Conservation (phyloP, 2,888 invertebrate genomes). For the Lymantria dispar region DNA sequence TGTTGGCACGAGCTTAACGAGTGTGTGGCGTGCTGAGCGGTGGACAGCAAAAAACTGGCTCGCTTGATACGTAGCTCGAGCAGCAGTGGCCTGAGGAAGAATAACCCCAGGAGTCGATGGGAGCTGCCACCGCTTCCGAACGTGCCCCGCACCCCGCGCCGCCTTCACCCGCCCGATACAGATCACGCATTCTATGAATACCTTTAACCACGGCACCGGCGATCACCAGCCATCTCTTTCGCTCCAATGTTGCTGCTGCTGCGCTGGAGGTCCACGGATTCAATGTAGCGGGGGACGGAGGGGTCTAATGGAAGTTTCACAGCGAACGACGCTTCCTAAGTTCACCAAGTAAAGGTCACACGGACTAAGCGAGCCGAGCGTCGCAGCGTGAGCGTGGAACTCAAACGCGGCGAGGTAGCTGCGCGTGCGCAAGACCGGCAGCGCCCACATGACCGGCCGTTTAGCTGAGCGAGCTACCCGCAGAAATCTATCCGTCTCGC, state of each 20-base stretch:
- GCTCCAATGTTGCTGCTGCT: conserved; percentile 62
- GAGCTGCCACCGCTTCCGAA: conserved; percentile 82
- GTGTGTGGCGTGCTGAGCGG: conserved; percentile 78
- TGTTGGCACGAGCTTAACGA: conserved; percentile 84
- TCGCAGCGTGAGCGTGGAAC: conserved; percentile 76
- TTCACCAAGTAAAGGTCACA: conserved; percentile 81
- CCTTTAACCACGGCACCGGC: conserved; percentile 74
- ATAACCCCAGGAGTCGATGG: conserved; percentile 83
- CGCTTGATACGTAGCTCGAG: conserved; percentile 78
- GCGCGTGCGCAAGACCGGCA: conserved; percentile 81
- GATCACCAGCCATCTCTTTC: conserved; percentile 72
- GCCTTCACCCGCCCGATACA: conserved; percentile 75
- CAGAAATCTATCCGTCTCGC: conserved; percentile 50
- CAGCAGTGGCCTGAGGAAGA: conserved; percentile 83
- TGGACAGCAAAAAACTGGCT: conserved; percentile 84
- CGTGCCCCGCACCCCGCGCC: conserved; percentile 70
- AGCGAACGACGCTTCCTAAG: conserved; percentile 80
- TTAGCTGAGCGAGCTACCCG: conserved; percentile 59
- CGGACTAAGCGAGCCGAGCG: conserved; percentile 75
- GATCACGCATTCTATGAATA: conserved; percentile 83
- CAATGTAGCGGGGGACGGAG: conserved; percentile 64
- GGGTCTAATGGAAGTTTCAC: conserved; percentile 78
- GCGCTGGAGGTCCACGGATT: conserved; percentile 56
- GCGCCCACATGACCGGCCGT: conserved; percentile 79
- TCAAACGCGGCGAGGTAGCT: conserved; percentile 73